phyloP scores from a whole-genome alignment of 1,140 invertebrate species.

The Halyomorpha halys region DNA sequence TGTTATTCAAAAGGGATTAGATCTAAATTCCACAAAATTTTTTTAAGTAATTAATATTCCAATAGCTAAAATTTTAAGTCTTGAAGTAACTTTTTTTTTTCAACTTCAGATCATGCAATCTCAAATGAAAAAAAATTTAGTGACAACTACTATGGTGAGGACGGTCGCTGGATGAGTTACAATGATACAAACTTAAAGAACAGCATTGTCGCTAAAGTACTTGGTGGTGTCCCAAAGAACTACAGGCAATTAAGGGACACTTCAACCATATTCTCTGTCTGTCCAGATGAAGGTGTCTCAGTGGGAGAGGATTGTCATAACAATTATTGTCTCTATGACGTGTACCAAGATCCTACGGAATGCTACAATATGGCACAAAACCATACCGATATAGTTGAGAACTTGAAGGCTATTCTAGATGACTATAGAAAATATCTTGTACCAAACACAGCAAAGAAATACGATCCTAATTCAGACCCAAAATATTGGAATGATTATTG shows the following conservation, averaged over 20 bases:
- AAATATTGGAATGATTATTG: conserved; percentile 1
- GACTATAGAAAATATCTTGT: not conserved
- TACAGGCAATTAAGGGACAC: not conserved
- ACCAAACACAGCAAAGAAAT: not conserved
- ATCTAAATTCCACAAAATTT: too few species aligned
- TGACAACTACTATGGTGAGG: too few species aligned
- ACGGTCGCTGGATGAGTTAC: too few species aligned
- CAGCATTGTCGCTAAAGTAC: too few species aligned
- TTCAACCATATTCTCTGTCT: not conserved
- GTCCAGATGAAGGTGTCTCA: not conserved
- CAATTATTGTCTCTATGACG: conserved; percentile 12
- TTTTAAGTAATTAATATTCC: too few species aligned
- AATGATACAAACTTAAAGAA: too few species aligned
- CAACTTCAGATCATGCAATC: too few species aligned
- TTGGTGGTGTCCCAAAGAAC: not conserved
- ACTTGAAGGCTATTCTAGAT: not conserved
- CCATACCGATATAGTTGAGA: conserved; percentile 1
- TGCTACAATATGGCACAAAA: not conserved
- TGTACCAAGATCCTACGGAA: conserved; percentile 13
- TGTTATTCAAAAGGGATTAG: too few species aligned
- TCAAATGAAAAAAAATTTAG: too few species aligned
- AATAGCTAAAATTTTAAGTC: too few species aligned
- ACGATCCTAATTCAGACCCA: not conserved
- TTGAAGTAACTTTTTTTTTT: too few species aligned
- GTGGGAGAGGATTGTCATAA: not conserved